Conservation (phyloP, 2,113 vertebrate species). For the Oreocharis arfaki region DNA sequence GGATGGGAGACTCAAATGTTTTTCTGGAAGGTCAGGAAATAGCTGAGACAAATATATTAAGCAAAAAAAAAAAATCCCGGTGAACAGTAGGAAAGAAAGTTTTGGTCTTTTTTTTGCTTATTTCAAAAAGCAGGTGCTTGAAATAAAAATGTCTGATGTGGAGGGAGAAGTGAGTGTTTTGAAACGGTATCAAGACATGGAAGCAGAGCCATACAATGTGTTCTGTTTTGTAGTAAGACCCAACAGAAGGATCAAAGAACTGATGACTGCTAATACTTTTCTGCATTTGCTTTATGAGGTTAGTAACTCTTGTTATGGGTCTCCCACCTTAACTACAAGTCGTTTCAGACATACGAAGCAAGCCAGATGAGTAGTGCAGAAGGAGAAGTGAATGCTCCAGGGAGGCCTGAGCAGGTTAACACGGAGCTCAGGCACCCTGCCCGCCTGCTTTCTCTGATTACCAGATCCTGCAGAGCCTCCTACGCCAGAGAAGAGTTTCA, state of each 20-base stretch:
- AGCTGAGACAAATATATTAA: neutral
- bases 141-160: neutral
- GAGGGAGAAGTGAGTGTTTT: neutral
- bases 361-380: neutral
- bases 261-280: neutral
- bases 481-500: fast-evolving
- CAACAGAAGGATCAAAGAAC: neutral
- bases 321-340: neutral
- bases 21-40: neutral
- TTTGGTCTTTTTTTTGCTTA: neutral
- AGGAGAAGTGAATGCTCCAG: neutral
- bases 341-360: neutral
- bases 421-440: neutral
- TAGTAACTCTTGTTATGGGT: neutral
- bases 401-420: neutral
- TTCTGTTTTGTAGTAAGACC: neutral
- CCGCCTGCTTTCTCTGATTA: neutral
- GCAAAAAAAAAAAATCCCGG: neutral
- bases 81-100: neutral
- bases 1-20: neutral
- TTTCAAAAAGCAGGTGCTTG: neutral
- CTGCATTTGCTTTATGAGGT: neutral
- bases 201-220: neutral
- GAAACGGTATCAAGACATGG: neutral
- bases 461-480: neutral